Evolutionary conservation across 2,888 invertebrate genomes (phyloP).

Genomic region (Spicauda simplicius): DNA sequence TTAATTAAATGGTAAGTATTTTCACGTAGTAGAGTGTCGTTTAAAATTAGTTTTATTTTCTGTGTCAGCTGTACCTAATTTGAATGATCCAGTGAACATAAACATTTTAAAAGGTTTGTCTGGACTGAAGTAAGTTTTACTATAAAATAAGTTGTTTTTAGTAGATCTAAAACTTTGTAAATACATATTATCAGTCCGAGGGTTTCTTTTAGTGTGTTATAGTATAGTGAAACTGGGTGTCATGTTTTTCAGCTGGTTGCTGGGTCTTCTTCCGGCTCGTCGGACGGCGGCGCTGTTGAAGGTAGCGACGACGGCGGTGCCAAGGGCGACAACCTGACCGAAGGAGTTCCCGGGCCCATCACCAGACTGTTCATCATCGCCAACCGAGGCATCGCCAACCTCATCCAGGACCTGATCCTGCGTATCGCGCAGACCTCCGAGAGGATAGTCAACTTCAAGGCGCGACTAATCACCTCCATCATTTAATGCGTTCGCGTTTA

Average conservation of each 20-base stretch:
- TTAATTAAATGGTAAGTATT: not conserved
- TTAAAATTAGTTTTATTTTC: not conserved
- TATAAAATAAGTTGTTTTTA: not conserved
- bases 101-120: too few relatives aligned
- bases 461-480: constrained; percentile 94
- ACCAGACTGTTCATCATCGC: constrained; percentile 94
- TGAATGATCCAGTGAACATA: too few relatives aligned
- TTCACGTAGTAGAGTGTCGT: not conserved
- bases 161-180: not conserved
- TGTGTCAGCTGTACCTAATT: not conserved
- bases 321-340: constrained; percentile 88
- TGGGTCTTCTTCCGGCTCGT: constrained; percentile 87
- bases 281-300: constrained; percentile 76
- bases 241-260: constrained; percentile 89
- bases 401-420: constrained; percentile 94
- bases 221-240: not conserved
- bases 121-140: too few relatives aligned
- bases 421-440: constrained; percentile 96
- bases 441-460: constrained; percentile 96
- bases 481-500: constrained; percentile 86
- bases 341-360: constrained; percentile 94
- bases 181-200: not conserved
- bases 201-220: not conserved
- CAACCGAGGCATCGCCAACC: constrained; percentile 93
- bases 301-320: constrained; percentile 83